A percentile compares a stretch with the other conserved stretches of the same genome.
Evolutionary conservation across 2,888 invertebrate genomes (phyloP).

Genomic region (Spodoptera exigua): DNA sequence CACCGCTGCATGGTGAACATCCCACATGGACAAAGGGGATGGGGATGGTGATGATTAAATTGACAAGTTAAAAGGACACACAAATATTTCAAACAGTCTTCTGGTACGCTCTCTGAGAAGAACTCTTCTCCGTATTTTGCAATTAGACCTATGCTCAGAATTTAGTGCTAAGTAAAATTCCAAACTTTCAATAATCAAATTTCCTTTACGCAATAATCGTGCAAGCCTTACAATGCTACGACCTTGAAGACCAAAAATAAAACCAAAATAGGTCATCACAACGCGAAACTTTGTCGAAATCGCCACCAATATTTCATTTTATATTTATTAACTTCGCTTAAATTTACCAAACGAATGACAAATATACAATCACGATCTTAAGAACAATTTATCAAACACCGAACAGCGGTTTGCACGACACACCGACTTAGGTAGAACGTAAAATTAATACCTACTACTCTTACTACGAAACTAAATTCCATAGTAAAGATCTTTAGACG

Average conservation of each 20-base stretch:
- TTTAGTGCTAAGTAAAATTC: too few relatives aligned
- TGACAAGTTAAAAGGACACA: too few relatives aligned
- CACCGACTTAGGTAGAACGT: slow-evolving; percentile 6
- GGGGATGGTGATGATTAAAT: too few relatives aligned
- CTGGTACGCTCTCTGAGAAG: too few relatives aligned
- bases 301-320: slow-evolving; percentile 32
- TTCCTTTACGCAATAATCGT: too few relatives aligned
- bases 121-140: too few relatives aligned
- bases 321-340: slow-evolving; percentile 9
- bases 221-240: too few relatives aligned
- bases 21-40: too few relatives aligned
- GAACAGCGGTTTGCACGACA: slow-evolving; percentile 22
- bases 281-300: neutral
- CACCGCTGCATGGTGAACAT: too few relatives aligned
- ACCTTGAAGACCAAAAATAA: neutral
- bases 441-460: slow-evolving; percentile 12
- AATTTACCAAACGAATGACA: slow-evolving; percentile 46
- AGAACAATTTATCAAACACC: slow-evolving; percentile 34
- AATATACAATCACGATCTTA: slow-evolving; percentile 44
- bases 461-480: slow-evolving; percentile 17
- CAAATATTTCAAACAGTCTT: too few relatives aligned
- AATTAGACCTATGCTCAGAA: too few relatives aligned
- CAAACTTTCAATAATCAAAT: too few relatives aligned
- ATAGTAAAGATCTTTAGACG: slow-evolving; percentile 18
- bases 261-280: neutral